phyloP scores from a whole-genome alignment of 2,113 vertebrate genomes.

The Amazona vittata region DNA sequence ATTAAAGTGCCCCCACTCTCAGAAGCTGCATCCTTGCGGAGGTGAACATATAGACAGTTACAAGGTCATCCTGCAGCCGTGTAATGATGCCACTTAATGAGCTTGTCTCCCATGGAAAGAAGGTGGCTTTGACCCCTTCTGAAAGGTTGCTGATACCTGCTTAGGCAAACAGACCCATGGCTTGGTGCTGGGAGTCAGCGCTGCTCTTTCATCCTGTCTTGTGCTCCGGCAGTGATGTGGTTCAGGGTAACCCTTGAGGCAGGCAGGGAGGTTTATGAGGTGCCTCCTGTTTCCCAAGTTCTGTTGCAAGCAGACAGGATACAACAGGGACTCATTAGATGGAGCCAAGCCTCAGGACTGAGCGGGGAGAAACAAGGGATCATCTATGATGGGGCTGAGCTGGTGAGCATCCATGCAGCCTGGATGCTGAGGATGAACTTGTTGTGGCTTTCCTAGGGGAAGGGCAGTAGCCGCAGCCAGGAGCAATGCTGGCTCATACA shows the following conservation, averaged over 20 bases:
- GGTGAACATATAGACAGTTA: not conserved
- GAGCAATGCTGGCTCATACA: fast-evolving
- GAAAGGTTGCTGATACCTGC: not conserved
- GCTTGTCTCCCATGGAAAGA: not conserved
- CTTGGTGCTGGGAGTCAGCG: fast-evolving
- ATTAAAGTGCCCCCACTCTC: conserved; percentile 12
- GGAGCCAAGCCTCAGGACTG: fast-evolving
- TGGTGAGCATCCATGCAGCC: fast-evolving
- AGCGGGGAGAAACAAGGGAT: not conserved
- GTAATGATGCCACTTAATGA: conserved; percentile 1
- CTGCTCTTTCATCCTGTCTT: not conserved
- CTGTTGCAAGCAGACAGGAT: not conserved
- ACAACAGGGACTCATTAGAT: not conserved
- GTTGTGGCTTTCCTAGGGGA: not conserved
- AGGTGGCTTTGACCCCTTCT: not conserved
- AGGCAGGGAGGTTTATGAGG: not conserved
- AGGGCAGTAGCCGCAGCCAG: not conserved
- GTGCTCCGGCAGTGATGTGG: not conserved
- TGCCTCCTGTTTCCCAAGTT: not conserved
- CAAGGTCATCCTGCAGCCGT: not conserved
- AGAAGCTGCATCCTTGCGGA: not conserved
- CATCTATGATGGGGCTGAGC: fast-evolving
- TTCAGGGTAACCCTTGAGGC: not conserved
- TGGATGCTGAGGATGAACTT: fast-evolving
- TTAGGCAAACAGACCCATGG: not conserved